Conservation (phyloP, 1,140 invertebrate genomes). For the Halictus rubicundus region DNA sequence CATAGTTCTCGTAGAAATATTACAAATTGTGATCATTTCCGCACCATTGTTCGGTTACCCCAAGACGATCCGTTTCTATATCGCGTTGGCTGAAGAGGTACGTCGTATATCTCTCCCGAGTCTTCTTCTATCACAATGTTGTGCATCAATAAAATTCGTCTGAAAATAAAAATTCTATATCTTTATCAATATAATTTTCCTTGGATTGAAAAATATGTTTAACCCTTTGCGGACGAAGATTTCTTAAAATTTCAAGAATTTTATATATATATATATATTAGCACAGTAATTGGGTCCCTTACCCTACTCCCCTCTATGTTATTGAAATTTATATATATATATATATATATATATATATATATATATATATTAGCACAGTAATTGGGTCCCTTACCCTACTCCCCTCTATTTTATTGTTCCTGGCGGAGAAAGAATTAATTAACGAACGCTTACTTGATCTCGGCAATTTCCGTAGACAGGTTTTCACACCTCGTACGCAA, state of each 20-base stretch:
- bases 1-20: too few relatives aligned
- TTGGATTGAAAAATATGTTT: background rate
- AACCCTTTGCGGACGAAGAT: too few relatives aligned
- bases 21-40: too few relatives aligned
- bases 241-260: too few relatives aligned
- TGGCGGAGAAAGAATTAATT: background rate
- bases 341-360: too few relatives aligned
- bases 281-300: too few relatives aligned
- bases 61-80: conserved; percentile 70
- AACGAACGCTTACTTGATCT: conserved; percentile 74
- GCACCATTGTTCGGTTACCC: conserved; percentile 77
- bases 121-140: conserved; percentile 76
- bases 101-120: conserved; percentile 72
- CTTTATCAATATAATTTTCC: background rate
- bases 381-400: too few relatives aligned
- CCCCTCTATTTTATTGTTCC: too few relatives aligned
- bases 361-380: too few relatives aligned
- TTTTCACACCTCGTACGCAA: conserved; percentile 74
- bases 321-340: too few relatives aligned
- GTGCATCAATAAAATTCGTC: conserved; percentile 74
- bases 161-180: conserved; percentile 59
- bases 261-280: too few relatives aligned
- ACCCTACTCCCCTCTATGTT: too few relatives aligned
- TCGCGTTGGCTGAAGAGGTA: conserved; percentile 70
- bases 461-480: conserved; percentile 70